Percentiles rank a stretch among this genome's conserved stretches.
phyloP scores from a whole-genome alignment of 53 echinoderm and acorn worm species.

The Temnopleurus reevesii region DNA sequence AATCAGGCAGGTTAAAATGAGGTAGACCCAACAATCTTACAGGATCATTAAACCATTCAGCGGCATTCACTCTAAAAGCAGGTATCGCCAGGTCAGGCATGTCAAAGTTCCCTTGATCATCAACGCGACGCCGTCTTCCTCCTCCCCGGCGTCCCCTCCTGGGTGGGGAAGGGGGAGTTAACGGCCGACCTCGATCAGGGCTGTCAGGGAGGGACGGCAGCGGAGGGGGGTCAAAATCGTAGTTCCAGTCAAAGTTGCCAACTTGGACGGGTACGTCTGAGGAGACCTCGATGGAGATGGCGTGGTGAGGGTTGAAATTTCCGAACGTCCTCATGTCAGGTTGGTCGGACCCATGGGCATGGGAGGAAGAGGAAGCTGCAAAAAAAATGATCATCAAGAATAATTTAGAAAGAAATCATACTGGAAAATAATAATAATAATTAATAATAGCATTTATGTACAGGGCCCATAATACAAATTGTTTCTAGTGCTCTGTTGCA shows the following conservation, averaged over 20 bases:
- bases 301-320: background rate
- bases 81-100: background rate
- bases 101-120: background rate
- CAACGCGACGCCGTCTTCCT: background rate
- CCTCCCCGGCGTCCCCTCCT: background rate
- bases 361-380: background rate
- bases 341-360: background rate
- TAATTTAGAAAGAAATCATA: background rate
- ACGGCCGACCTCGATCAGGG: background rate
- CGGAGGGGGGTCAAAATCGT: background rate
- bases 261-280: slow-evolving; percentile 18
- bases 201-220: background rate
- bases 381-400: background rate
- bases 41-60: too few species aligned
- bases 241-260: slow-evolving; percentile 32
- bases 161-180: background rate
- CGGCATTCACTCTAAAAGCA: background rate
- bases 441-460: background rate
- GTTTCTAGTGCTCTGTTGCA: too few species aligned
- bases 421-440: background rate
- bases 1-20: too few species aligned
- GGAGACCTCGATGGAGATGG: slow-evolving; percentile 14
- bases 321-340: background rate
- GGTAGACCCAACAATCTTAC: too few species aligned
- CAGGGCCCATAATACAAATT: too few species aligned